Evolutionary conservation across 2,113 vertebrate genomes (phyloP).

Genomic region (Megaptera novaeangliae): DNA sequence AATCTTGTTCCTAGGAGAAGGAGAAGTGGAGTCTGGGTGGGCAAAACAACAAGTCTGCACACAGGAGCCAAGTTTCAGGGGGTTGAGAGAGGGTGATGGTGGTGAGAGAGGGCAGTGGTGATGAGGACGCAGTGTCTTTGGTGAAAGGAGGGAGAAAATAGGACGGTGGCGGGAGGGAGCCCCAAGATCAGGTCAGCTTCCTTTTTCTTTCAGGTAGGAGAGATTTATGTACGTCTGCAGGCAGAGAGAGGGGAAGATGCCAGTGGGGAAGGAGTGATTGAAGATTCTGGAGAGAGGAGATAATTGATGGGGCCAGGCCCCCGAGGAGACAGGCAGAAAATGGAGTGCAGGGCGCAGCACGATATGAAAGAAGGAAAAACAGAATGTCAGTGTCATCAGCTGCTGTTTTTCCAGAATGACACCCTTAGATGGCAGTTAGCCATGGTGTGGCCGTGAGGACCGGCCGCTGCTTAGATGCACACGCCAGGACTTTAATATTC

Average conservation of each 20-base stretch:
- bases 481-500: rapidly evolving
- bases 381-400: background rate
- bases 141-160: background rate
- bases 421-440: background rate
- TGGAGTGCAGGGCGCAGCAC: background rate
- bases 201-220: background rate
- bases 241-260: background rate
- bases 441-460: background rate
- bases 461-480: rapidly evolving
- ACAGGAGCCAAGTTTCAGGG: background rate
- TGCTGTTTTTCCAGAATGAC: background rate
- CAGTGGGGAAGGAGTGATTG: conserved; percentile 11
- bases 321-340: conserved; percentile 15
- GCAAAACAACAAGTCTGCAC: no score
- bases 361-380: background rate
- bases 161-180: background rate
- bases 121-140: rapidly evolving
- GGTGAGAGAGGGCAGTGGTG: rapidly evolving
- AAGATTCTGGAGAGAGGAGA: conserved; percentile 18
- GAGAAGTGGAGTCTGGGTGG: no score
- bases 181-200: no score
- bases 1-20: background rate
- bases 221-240: background rate
- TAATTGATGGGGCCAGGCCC: conserved; percentile 20
- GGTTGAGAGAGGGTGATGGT: background rate